A percentile compares a stretch with the other conserved stretches of the same genome.
These are phyloP conservation scores for Channa striata DNA, from an alignment of 2,797 vertebrate species.

Conservation along the genomic window DNA sequence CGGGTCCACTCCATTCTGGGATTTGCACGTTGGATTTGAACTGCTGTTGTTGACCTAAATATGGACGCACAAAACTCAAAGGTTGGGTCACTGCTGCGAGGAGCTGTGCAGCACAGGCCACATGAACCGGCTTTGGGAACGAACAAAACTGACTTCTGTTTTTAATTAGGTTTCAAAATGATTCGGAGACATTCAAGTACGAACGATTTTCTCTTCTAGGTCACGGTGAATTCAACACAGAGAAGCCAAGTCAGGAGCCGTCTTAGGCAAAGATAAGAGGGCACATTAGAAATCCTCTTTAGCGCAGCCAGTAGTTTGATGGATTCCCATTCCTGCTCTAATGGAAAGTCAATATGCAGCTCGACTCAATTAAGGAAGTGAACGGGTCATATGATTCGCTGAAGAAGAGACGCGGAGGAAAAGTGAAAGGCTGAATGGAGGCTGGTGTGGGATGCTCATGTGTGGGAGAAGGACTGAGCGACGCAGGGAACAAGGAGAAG, in stretches of 20 bases:
- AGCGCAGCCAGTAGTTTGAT: constrained; percentile 19
- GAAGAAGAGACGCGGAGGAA: neutral
- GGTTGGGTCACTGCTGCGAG: neutral
- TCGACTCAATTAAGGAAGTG: constrained; percentile 19
- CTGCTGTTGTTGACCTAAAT: neutral
- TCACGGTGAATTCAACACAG: constrained; percentile 30
- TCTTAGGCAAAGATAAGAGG: constrained; percentile 20
- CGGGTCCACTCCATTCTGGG: too few relatives aligned
- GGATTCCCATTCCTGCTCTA: constrained; percentile 21
- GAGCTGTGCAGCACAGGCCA: neutral
- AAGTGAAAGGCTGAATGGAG: neutral
- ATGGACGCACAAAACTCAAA: too few relatives aligned
- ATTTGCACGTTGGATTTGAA: too few relatives aligned
- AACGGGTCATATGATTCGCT: constrained; percentile 21
- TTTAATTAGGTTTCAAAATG: neutral
- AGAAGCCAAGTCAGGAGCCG: neutral
- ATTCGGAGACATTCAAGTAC: neutral
- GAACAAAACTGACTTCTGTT: neutral
- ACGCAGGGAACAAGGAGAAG: constrained; percentile 3
- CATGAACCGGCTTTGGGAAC: neutral
- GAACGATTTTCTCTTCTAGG: constrained; percentile 21
- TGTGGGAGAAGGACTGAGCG: neutral
- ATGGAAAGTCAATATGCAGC: constrained; percentile 29
- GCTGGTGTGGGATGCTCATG: neutral
- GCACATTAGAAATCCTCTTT: constrained; percentile 16